Evolutionary conservation across 1,140 invertebrate species (phyloP).

Genomic region (Brachionus calyciflorus): DNA sequence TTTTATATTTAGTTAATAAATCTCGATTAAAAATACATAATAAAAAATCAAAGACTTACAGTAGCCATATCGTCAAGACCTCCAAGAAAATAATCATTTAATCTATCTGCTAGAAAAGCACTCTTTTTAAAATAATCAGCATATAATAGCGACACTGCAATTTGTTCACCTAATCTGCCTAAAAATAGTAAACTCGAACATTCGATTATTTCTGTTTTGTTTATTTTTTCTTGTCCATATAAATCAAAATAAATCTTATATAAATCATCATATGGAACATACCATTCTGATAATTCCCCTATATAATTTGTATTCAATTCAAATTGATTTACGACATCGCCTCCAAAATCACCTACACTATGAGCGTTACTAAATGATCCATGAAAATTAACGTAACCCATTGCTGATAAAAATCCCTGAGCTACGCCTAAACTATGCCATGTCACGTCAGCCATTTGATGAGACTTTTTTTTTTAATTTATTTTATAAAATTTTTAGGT

Average conservation of each 20-base stretch:
- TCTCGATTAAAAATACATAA: too few species aligned
- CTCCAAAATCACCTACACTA: slow-evolving; percentile 52
- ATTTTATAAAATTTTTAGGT: too few species aligned
- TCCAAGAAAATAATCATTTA: slow-evolving; percentile 53
- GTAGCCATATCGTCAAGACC: slow-evolving; percentile 55
- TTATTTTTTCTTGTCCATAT: slow-evolving; percentile 51
- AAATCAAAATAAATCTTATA: slow-evolving; percentile 52
- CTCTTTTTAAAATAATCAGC: slow-evolving; percentile 50
- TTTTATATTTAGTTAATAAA: too few species aligned
- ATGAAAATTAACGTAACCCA: slow-evolving; percentile 56
- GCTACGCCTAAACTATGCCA: slow-evolving; percentile 56
- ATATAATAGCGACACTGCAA: slow-evolving; percentile 50
- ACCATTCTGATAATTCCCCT: slow-evolving; percentile 50
- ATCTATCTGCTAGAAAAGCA: slow-evolving; percentile 52
- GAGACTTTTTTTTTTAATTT: slow-evolving; percentile 47
- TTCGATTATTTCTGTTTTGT: slow-evolving; percentile 49
- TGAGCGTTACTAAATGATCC: slow-evolving; percentile 53
- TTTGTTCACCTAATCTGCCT: slow-evolving; percentile 50
- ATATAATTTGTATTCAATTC: slow-evolving; percentile 50
- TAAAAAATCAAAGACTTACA: too few species aligned
- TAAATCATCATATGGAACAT: slow-evolving; percentile 53
- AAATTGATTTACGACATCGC: slow-evolving; percentile 52
- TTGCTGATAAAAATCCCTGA: slow-evolving; percentile 55
- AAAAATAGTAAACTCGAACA: slow-evolving; percentile 51
- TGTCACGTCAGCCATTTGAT: slow-evolving; percentile 54